Evolutionary conservation across 2,888 invertebrate genomes (phyloP), one percentile per base, ranked within the genome.

Genomic region (Drosophila picticornis): DNA sequence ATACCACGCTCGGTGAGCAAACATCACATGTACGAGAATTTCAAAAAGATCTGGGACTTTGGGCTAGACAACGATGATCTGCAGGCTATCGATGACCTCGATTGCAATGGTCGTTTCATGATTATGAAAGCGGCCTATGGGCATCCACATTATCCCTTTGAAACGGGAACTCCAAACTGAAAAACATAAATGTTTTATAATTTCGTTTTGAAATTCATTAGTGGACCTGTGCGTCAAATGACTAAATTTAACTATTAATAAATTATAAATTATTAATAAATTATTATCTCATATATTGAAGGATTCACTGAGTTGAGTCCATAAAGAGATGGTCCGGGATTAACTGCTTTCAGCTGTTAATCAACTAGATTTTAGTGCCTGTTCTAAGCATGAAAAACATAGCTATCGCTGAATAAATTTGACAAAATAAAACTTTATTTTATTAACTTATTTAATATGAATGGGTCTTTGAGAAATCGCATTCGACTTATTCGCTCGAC

Each of bases 81-180:
- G 10, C 70, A 77, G 57, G 79, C 74, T 2, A 81, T 90, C 10
- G 75, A 85, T 50, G 61, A 79, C 32, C 74, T 90, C 53, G 90
- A 91, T 43, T 84, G 74, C 43, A 88, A 86, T 60, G 84, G 90
- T 2, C 90, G 91, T 7, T 84, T 86, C 38, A 86, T 91, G 78
- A 80, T 72, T 1, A 88, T 90, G 83, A 77, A 82, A 25, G 77
- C 75, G 13, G 90, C 90, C 10, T 84, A 82, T 43, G 87, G 91
- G 2, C 87, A 88, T 61, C 87, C 85, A 1, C 62, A 89, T 52
- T 81, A 88, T 59, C 87, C 87, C 0, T 88, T 88, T 29, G 73
- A 77, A n/a, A n/a, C 34, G 10, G 51, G 52, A 46, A 0, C 22
- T 19, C 11, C 53, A 11, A 34, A 46, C n/a, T 57, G 34, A 50